Conservation (phyloP, 2,888 invertebrate genomes). For the Dryococelus australis region DNA sequence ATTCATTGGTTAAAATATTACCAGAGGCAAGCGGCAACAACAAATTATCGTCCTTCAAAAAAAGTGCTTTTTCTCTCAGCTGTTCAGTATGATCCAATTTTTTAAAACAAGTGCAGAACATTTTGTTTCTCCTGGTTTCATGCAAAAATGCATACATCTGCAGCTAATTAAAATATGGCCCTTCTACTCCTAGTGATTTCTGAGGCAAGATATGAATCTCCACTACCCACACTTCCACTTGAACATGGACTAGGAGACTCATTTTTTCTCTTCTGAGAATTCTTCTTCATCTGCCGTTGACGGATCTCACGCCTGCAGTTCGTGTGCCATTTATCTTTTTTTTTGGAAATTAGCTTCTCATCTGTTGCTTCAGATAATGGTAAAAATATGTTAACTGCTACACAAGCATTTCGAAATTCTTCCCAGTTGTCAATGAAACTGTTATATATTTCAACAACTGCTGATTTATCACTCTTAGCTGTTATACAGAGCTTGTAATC, state of each 20-base stretch:
- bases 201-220: not conserved
- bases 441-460: not conserved
- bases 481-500: not conserved
- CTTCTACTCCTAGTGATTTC: not conserved
- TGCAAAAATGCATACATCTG: too few species aligned
- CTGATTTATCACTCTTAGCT: not conserved
- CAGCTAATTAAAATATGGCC: not conserved
- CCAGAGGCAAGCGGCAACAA: not conserved
- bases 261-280: not conserved
- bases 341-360: not conserved
- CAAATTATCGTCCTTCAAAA: too few species aligned
- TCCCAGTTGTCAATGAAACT: too few species aligned
- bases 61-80: not conserved
- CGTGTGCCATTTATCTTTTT: not conserved
- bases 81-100: not conserved
- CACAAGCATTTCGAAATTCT: too few species aligned
- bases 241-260: not conserved
- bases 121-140: not conserved
- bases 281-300: not conserved
- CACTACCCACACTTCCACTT: not conserved
- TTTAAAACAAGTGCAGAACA: not conserved
- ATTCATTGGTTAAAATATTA: not conserved
- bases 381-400: not conserved
- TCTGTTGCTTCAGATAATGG: not conserved
- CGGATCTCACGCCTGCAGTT: conserved; percentile 17